Percentiles rank a stretch among this genome's conserved stretches.
Conservation (phyloP, 2,888 invertebrate species). For the Brenthis daphne region DNA sequence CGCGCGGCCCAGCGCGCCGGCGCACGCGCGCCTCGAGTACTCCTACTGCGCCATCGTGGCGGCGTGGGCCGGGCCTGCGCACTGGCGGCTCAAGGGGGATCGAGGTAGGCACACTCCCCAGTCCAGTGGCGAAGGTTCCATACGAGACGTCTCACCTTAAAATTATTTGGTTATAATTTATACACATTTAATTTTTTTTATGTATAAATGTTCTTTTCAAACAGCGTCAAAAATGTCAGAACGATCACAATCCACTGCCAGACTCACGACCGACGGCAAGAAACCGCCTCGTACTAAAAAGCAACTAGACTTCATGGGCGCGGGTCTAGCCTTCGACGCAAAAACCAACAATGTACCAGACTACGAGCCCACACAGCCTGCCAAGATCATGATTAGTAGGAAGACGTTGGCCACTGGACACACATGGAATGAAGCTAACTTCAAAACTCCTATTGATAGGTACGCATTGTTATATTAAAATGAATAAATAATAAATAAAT, state of each 20-base stretch:
- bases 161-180: no score
- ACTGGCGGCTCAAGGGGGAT: conserved; percentile 88
- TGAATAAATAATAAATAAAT: no score
- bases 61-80: conserved; percentile 91
- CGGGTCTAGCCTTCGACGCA: conserved; percentile 63
- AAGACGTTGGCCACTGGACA: conserved; percentile 75
- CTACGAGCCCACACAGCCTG: conserved; percentile 66
- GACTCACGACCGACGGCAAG: conserved; percentile 57
- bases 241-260: conserved; percentile 63
- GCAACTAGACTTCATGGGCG: conserved; percentile 67
- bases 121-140: no score
- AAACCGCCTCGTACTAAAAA: conserved; percentile 63
- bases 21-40: conserved; percentile 84
- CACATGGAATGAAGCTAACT: conserved; percentile 76
- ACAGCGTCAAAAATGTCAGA: conserved; percentile 67
- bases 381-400: conserved; percentile 76
- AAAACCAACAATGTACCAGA: conserved; percentile 55
- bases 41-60: conserved; percentile 84
- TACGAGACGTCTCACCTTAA: no score
- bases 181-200: no score
- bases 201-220: background rate
- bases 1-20: conserved; percentile 78
- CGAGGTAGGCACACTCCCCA: conserved; percentile 47
- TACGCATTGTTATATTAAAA: no score
- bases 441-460: conserved; percentile 76